Conservation (phyloP, 2,113 vertebrate species). For the Lampris incognitus region DNA sequence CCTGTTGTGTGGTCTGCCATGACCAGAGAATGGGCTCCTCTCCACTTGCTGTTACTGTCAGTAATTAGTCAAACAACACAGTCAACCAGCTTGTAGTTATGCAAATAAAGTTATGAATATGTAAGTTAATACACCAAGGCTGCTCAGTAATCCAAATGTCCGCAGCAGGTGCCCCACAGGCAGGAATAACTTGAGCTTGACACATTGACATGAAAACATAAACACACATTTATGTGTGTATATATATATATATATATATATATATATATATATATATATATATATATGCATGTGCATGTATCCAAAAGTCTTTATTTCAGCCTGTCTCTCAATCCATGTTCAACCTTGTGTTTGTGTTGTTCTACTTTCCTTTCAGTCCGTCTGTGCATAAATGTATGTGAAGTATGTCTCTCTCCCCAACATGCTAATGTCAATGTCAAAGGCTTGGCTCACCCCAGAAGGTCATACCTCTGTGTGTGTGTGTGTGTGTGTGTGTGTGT, state of each 20-base stretch:
- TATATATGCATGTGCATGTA: not conserved
- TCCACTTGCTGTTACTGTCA: slow-evolving; percentile 44
- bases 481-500: slow-evolving; percentile 20
- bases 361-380: not conserved
- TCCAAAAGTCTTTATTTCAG: not conserved
- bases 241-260: not conserved
- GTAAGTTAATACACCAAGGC: slow-evolving; percentile 52
- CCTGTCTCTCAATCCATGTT: not conserved
- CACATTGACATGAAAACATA: not conserved
- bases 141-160: slow-evolving; percentile 29
- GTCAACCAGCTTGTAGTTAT: slow-evolving; percentile 40
- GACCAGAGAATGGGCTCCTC: slow-evolving; percentile 37
- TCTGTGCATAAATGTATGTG: not conserved
- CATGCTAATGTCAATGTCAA: slow-evolving; percentile 36
- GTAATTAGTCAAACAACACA: slow-evolving; percentile 32
- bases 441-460: slow-evolving; percentile 18
- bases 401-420: not conserved
- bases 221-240: slow-evolving; percentile 23
- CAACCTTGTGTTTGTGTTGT: not conserved
- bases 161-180: slow-evolving; percentile 32
- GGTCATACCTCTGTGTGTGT: slow-evolving; percentile 12
- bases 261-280: not conserved
- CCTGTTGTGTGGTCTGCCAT: not conserved
- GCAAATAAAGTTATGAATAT: slow-evolving; percentile 60
- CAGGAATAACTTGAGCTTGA: slow-evolving; percentile 19